Percentiles rank a stretch among this genome's conserved stretches.
These are phyloP conservation scores for Drosophila atripex DNA, from an alignment of 2,888 invertebrate species.

Conservation along the genomic window DNA sequence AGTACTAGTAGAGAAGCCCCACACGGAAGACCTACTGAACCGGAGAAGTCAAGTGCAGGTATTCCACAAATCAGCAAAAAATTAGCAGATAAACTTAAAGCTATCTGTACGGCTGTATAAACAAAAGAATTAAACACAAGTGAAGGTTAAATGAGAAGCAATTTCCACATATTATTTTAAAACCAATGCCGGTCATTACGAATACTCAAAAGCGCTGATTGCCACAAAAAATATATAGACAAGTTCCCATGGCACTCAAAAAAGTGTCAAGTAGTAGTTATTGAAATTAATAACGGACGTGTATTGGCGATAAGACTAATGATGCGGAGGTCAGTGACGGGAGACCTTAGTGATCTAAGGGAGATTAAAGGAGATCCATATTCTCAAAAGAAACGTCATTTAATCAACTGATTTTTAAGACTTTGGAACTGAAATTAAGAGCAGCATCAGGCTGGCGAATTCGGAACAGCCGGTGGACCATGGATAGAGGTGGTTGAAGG, in stretches of 20 bases:
- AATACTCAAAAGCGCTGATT: conserved; percentile 8
- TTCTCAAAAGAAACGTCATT: neutral
- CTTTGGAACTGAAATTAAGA: conserved; percentile 17
- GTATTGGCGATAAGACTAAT: conserved; percentile 2
- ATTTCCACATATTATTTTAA: conserved; percentile 16
- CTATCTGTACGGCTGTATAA: conserved; percentile 18
- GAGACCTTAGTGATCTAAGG: no score
- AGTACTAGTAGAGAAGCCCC: conserved; percentile 19
- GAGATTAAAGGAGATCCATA: no score
- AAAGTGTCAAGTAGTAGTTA: conserved; percentile 1
- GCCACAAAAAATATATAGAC: conserved; percentile 5
- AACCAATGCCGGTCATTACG: conserved; percentile 21
- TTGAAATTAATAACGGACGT: neutral
- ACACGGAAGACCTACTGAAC: conserved; percentile 13
- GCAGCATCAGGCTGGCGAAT: conserved; percentile 15
- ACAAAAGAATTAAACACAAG: conserved; percentile 31
- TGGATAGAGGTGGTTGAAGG: conserved; percentile 18
- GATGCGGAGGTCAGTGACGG: neutral
- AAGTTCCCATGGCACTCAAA: conserved; percentile 6
- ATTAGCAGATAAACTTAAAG: conserved; percentile 6
- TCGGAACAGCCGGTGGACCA: conserved; percentile 25
- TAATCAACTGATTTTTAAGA: conserved; percentile 13
- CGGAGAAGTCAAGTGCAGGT: conserved; percentile 29
- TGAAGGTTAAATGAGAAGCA: conserved; percentile 31
- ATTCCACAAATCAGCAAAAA: conserved; percentile 14